Percentiles rank a stretch among this genome's conserved stretches.
phyloP scores from a whole-genome alignment of 2,888 invertebrate species.

The Axea sp. region DNA sequence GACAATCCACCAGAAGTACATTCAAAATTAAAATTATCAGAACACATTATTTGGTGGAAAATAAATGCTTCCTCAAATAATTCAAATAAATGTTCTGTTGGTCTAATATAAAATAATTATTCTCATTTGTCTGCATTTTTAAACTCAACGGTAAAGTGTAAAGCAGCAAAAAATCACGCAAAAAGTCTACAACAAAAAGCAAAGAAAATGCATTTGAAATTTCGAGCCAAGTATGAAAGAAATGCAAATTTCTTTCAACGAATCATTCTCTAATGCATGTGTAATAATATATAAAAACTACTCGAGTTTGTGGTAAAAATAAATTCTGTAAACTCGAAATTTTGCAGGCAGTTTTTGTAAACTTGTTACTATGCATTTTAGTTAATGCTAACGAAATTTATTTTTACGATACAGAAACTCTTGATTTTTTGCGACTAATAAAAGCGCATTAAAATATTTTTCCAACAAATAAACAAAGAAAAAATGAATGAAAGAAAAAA shows the following conservation, averaged over 20 bases:
- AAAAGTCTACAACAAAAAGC: slow-evolving; percentile 9
- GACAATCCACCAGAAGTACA: no score
- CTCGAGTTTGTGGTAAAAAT: slow-evolving; percentile 41
- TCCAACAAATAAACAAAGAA: no score
- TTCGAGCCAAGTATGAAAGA: slow-evolving; percentile 7
- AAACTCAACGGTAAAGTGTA: not conserved
- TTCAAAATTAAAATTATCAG: no score
- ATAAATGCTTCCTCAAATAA: no score
- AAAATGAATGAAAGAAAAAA: no score
- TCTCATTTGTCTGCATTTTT: not conserved
- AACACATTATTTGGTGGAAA: no score
- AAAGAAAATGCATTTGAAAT: slow-evolving; percentile 4
- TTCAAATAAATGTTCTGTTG: no score
- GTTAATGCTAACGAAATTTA: slow-evolving; percentile 44
- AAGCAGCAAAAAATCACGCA: not conserved
- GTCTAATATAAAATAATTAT: not conserved
- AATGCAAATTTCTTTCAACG: slow-evolving; percentile 44
- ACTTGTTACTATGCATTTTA: slow-evolving; percentile 12
- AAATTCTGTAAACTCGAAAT: slow-evolving; percentile 44
- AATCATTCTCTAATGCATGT: slow-evolving; percentile 45
- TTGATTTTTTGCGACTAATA: slow-evolving; percentile 7
- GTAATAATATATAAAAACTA: slow-evolving; percentile 48
- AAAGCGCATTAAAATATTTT: slow-evolving; percentile 16
- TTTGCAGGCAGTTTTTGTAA: slow-evolving; percentile 11
- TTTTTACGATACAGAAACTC: slow-evolving; percentile 18